Evolutionary conservation across 2,888 invertebrate genomes (phyloP), one percentile per base, ranked within the genome.

Genomic region (Pilophorus perplexus): DNA sequence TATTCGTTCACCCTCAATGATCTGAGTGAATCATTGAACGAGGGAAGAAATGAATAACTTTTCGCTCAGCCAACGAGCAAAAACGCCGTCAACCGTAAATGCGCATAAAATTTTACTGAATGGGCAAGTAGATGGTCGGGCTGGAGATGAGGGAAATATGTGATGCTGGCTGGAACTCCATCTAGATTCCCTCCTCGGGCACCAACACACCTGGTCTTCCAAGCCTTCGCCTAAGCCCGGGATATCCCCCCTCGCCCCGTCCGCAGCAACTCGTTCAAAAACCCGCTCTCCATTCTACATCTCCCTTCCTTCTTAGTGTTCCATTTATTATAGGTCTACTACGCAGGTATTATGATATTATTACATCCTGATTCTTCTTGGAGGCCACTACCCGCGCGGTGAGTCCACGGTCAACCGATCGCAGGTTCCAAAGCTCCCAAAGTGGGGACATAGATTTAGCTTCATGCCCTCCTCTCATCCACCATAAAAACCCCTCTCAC

Each of bases 311-410:
- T 46, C 46, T 46, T 46, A 46, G 28, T 52, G 52, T 52, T 52
- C 52, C 52, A 52, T 52, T 52, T 52, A 52, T 52, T 52, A 52
- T 52, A 52, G 52, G 27, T 33, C 52, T 52, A 5, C 52, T 12
- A 25, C 27, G 28, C 33, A 25, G 52, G 52, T 52, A 52, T 52
- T 52, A 52, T 33, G 52, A 52, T 52, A 33, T 52, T 52, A 52
- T 52, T 52, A 52, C 52, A 52, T 52, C 52, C 52, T 52, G 52
- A 52, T 52, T 25, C 52, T 22, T 18, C 20, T 20, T 14, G 28
- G 28, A 52, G 52, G 33, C 52, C 52, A 52, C 52, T 52, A n/a
- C 52, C 52, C 23, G 46, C 46, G 23, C 46, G 12, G 23, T n/a
- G n/a, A n/a, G n/a, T 22, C 46, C 46, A 46, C 46, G 46, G 46